Evolutionary conservation across 2,797 vertebrate species (phyloP).

Genomic region (Chrysocyon brachyurus): DNA sequence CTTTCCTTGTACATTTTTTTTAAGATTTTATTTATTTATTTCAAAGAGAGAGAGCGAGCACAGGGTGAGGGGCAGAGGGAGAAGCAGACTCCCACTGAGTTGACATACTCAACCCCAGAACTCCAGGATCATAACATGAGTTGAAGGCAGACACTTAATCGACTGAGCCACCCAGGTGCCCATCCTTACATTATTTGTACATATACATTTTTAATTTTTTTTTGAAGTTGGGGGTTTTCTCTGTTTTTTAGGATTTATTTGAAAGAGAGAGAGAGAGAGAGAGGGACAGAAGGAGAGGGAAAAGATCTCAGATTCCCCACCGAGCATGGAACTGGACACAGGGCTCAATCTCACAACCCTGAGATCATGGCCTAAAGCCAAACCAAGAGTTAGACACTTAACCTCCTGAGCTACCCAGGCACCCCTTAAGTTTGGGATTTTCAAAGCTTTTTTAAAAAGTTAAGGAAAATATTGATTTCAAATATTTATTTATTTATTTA

Average conservation of each 20-base stretch:
- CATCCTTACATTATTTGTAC: not conserved
- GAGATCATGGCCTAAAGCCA: not conserved
- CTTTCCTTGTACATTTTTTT: not conserved
- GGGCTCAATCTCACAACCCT: not conserved
- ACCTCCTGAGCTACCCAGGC: not conserved
- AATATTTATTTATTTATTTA: not conserved
- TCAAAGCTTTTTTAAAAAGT: not conserved
- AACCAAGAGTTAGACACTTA: not conserved
- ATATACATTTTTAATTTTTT: constrained; percentile 13
- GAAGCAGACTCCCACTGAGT: too few species aligned
- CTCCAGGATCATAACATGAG: too few species aligned
- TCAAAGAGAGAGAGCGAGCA: too few species aligned
- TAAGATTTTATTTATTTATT: too few species aligned
- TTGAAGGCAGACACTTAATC: too few species aligned
- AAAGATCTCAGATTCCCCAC: not conserved
- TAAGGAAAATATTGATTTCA: constrained; percentile 15
- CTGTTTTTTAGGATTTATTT: not conserved
- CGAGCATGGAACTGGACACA: not conserved
- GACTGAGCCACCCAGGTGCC: too few species aligned
- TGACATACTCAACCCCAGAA: too few species aligned
- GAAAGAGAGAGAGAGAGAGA: not conserved
- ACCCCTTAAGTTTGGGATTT: not conserved
- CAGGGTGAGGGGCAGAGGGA: too few species aligned
- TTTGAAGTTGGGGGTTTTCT: not conserved
- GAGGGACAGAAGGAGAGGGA: not conserved